phyloP scores from a whole-genome alignment of 2,113 vertebrate genomes.

The Carassius auratus region DNA sequence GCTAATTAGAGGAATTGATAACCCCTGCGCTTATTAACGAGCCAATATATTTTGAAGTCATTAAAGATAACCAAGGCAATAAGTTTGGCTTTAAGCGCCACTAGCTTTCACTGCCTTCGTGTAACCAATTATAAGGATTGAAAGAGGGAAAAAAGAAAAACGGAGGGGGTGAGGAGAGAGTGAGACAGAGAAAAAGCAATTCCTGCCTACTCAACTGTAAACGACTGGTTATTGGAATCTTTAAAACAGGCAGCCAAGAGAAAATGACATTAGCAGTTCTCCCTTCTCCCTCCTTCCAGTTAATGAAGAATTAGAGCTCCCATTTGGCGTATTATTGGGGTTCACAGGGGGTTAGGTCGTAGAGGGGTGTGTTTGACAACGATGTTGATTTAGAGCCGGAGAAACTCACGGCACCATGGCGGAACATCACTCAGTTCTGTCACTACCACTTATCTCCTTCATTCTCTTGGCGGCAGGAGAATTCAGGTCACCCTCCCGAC shows the following conservation, averaged over 20 bases:
- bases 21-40: constrained; percentile 95
- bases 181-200: constrained; percentile 78
- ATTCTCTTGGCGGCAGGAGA: constrained; percentile 83
- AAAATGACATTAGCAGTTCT: constrained; percentile 94
- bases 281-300: constrained; percentile 79
- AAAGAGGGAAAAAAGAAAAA: constrained; percentile 29
- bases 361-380: constrained; percentile 84
- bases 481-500: constrained; percentile 78
- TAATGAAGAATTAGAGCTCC: constrained; percentile 98
- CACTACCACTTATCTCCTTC: constrained; percentile 92
- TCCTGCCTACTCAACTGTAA: constrained; percentile 93
- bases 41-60: constrained; percentile 98
- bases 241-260: constrained; percentile 91
- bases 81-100: constrained; percentile 92
- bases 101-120: constrained; percentile 85
- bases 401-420: constrained; percentile 79
- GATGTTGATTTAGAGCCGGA: constrained; percentile 86
- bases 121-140: constrained; percentile 62
- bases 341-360: constrained; percentile 84
- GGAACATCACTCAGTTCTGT: constrained; percentile 91
- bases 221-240: constrained; percentile 93
- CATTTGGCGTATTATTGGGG: constrained; percentile 93
- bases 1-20: constrained; percentile 99
- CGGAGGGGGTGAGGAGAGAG: not conserved
- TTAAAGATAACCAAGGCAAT: constrained; percentile 98